These are phyloP conservation scores for Choristoneura rosaceana DNA, from an alignment of 2,888 invertebrate species.

Conservation along the genomic window DNA sequence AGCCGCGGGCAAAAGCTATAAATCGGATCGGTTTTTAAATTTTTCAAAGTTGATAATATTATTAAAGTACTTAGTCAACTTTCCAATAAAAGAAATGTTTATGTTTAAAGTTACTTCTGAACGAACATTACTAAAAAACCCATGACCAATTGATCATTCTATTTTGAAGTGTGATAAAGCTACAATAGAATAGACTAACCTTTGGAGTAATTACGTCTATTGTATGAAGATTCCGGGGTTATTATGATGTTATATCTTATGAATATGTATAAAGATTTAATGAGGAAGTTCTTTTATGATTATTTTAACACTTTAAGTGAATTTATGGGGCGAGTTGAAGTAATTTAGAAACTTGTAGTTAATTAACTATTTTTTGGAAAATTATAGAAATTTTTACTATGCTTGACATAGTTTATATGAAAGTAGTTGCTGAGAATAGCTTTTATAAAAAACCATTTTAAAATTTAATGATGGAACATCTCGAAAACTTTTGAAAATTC, in stretches of 20 bases:
- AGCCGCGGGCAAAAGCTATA: too few species aligned
- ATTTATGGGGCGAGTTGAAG: background rate
- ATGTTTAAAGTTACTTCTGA: too few species aligned
- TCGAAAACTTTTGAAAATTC: too few species aligned
- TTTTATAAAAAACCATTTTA: too few species aligned
- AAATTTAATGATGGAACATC: too few species aligned
- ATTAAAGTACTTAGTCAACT: too few species aligned
- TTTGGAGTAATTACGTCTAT: slow-evolving; percentile 5
- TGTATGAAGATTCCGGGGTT: slow-evolving; percentile 11
- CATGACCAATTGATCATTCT: background rate
- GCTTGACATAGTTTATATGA: background rate
- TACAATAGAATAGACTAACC: background rate
- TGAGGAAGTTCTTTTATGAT: background rate
- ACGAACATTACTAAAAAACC: background rate
- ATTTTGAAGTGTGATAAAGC: background rate
- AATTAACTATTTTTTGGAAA: slow-evolving; percentile 1
- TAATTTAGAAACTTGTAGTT: background rate
- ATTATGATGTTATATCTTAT: background rate
- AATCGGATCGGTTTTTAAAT: too few species aligned
- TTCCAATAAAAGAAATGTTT: too few species aligned
- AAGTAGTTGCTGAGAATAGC: background rate
- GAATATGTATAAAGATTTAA: background rate
- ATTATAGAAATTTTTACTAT: background rate
- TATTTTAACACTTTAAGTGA: slow-evolving; percentile 7
- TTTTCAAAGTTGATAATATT: too few species aligned